Conservation (phyloP, 2,888 invertebrate genomes). For the Aphodius granarius region DNA sequence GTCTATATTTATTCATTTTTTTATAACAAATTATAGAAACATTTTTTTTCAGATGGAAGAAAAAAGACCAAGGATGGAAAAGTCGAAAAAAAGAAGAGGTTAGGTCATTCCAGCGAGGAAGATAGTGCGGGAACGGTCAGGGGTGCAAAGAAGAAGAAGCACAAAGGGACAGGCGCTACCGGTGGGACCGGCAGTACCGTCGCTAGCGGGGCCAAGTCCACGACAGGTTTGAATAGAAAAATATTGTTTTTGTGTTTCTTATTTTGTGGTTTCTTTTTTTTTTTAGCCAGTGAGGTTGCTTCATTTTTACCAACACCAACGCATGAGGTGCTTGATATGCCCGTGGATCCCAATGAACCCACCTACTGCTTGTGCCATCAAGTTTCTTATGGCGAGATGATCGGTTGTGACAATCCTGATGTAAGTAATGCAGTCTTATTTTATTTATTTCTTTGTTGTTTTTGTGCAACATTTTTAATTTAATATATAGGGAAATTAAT, state of each 20-base stretch:
- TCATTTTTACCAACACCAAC: slow-evolving; percentile 69
- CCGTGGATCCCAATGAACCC: slow-evolving; percentile 96
- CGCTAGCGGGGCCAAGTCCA: slow-evolving; percentile 47
- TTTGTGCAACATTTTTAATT: background rate
- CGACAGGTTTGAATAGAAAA: slow-evolving; percentile 51
- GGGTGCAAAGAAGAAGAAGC: slow-evolving; percentile 60
- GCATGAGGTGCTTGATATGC: slow-evolving; percentile 89
- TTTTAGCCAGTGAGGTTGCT: slow-evolving; percentile 49
- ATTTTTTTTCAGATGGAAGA: slow-evolving; percentile 60
- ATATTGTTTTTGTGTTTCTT: slow-evolving; percentile 3
- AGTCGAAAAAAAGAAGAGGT: slow-evolving; percentile 62
- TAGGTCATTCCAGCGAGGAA: slow-evolving; percentile 56
- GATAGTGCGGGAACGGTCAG: slow-evolving; percentile 52
- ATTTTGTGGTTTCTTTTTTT: slow-evolving; percentile 11
- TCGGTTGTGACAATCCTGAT: slow-evolving; percentile 93
- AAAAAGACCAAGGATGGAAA: slow-evolving; percentile 69
- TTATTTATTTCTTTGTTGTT: background rate
- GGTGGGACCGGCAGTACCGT: slow-evolving; percentile 41
- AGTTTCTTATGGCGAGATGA: slow-evolving; percentile 96
- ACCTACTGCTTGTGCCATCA: slow-evolving; percentile 98
- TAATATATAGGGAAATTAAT: background rate
- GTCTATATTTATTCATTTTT: background rate
- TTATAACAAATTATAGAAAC: slow-evolving; percentile 12
- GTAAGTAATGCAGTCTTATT: no score
- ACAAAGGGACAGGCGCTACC: slow-evolving; percentile 54